A percentile compares a stretch with the other conserved stretches of the same genome.
phyloP scores from a whole-genome alignment of 1,140 invertebrate species.

The Paramacrobiotus metropolitanus region DNA sequence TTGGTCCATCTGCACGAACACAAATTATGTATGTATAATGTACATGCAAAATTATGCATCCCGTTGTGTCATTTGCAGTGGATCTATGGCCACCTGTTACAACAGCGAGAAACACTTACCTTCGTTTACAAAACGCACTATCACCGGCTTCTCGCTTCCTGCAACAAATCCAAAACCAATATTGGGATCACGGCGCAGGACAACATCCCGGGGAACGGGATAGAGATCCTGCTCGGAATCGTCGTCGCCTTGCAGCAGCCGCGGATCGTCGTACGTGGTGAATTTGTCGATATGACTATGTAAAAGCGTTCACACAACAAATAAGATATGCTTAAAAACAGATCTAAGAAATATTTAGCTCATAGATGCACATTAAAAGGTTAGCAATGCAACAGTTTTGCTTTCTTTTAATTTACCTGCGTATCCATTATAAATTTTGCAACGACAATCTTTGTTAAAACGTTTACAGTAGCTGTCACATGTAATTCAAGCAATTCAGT shows the following conservation, averaged over 20 bases:
- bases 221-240: conserved; percentile 21
- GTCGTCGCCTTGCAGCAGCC: conserved; percentile 14
- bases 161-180: conserved; percentile 79
- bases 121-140: conserved; percentile 44
- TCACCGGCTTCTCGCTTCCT: conserved; percentile 64
- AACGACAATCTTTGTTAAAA: too few relatives aligned
- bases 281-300: conserved; percentile 66
- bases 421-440: too few relatives aligned
- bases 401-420: too few relatives aligned
- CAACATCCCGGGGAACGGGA: conserved; percentile 47
- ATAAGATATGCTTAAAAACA: too few relatives aligned
- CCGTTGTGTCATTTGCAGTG: neutral
- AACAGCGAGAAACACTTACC: conserved; percentile 18
- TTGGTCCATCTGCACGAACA: conserved; percentile 46
- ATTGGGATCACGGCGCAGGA: conserved; percentile 40
- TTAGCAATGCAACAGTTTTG: too few relatives aligned
- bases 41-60: neutral
- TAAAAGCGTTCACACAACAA: conserved; percentile 14
- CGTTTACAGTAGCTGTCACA: too few relatives aligned
- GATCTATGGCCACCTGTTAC: neutral
- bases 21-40: neutral
- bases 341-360: too few relatives aligned
- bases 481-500: too few relatives aligned
- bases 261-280: conserved; percentile 57
- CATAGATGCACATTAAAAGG: too few relatives aligned